Conservation (phyloP, 2,797 vertebrate genomes). For the Chiloscyllium punctatum region DNA sequence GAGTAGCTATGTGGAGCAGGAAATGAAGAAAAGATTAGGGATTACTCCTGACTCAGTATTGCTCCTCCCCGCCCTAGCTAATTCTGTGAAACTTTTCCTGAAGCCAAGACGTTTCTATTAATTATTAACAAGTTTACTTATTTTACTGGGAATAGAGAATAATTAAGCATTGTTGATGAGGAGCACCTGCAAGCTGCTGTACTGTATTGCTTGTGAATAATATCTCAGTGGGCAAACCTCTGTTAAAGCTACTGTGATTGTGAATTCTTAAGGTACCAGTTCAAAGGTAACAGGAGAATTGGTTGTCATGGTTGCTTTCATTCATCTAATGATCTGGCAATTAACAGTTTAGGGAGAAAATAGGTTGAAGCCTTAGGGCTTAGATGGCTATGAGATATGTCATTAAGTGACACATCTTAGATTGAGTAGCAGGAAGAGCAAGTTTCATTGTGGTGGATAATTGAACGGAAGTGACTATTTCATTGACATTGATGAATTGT, state of each 20-base stretch:
- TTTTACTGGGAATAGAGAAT: not conserved
- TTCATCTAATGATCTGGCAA: not conserved
- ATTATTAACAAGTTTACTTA: not conserved
- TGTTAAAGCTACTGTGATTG: not conserved
- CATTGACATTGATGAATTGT: not conserved
- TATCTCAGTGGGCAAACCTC: not conserved
- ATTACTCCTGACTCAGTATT: not conserved
- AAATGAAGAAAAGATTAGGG: not conserved
- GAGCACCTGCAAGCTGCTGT: not conserved
- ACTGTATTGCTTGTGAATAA: not conserved
- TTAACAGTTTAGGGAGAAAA: not conserved
- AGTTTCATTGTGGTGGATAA: not conserved
- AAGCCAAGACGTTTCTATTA: not conserved
- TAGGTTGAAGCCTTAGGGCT: not conserved
- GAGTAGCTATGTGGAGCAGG: not conserved
- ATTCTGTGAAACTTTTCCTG: not conserved
- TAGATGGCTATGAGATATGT: not conserved
- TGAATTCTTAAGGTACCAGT: not conserved
- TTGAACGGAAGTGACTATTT: not conserved
- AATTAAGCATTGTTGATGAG: not conserved
- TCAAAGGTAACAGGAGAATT: not conserved
- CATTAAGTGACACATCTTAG: not conserved
- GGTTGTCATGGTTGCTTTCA: not conserved
- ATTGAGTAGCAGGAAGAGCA: constrained; percentile 14
- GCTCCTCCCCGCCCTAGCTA: not conserved